Evolutionary conservation across 2,888 invertebrate species (phyloP).

Genomic region (Timema cristinae): DNA sequence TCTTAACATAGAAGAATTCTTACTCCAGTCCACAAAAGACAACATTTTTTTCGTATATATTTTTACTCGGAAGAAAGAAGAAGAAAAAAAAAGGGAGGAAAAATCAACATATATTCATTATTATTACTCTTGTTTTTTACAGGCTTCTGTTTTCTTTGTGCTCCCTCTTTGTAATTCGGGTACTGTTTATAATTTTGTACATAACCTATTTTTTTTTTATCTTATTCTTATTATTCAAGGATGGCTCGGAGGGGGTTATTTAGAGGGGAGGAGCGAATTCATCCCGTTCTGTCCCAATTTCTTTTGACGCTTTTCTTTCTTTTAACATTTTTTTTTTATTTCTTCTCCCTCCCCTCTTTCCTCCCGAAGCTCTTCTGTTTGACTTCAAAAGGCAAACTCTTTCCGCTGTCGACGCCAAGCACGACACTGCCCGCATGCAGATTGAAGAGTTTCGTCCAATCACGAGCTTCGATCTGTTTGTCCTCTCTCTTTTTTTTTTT

Average conservation of each 20-base stretch:
- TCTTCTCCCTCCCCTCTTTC: background rate
- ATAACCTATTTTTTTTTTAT: too few relatives aligned
- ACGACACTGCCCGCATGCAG: constrained; percentile 16
- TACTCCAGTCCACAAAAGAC: background rate
- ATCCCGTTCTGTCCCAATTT: constrained; percentile 16
- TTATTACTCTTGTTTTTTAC: constrained; percentile 1
- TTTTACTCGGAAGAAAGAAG: background rate
- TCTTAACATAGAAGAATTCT: constrained; percentile 23
- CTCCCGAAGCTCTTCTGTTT: constrained; percentile 21
- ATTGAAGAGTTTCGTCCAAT: constrained; percentile 1
- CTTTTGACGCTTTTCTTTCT: constrained; percentile 14
- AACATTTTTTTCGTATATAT: background rate
- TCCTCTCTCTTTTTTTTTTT: constrained; percentile 1
- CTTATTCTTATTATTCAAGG: background rate
- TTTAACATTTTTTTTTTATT: background rate
- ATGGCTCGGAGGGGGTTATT: background rate
- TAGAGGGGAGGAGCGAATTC: background rate
- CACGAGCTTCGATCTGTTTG: constrained; percentile 4
- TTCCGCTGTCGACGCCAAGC: background rate
- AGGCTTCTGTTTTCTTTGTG: background rate
- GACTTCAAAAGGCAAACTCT: constrained; percentile 42
- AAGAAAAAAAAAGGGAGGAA: background rate
- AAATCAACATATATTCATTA: constrained; percentile 16
- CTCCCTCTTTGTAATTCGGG: background rate
- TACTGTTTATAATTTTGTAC: constrained; percentile 11